These are phyloP conservation scores for Oreochromis aureus DNA, from an alignment of 2,113 vertebrate species.

Conservation along the genomic window DNA sequence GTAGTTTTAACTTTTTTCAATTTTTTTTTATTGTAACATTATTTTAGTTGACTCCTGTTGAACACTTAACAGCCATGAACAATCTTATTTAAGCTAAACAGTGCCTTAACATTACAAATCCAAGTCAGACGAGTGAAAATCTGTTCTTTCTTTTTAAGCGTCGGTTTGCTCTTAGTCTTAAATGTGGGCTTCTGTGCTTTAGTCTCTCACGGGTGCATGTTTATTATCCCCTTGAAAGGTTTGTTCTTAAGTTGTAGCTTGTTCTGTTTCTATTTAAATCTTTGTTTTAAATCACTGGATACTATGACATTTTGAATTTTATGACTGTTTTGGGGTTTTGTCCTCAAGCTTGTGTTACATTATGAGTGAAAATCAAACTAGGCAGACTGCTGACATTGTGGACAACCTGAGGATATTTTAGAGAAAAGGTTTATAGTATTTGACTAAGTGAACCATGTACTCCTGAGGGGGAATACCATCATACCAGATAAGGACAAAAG, in stretches of 20 bases:
- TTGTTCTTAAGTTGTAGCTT: conserved; percentile 27
- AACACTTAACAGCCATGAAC: conserved; percentile 63
- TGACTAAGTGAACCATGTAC: not conserved
- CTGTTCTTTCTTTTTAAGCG: not conserved
- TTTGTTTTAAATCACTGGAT: conserved; percentile 16
- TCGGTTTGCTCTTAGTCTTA: conserved; percentile 8
- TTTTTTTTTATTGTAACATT: conserved; percentile 11
- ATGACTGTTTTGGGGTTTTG: not conserved
- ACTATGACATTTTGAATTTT: conserved; percentile 23
- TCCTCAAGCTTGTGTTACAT: conserved; percentile 2
- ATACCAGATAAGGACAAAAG: not conserved
- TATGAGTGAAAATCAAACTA: not conserved
- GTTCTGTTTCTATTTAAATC: conserved; percentile 57
- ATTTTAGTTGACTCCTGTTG: conserved; percentile 32
- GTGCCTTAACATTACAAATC: conserved; percentile 61
- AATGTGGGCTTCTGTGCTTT: conserved; percentile 4
- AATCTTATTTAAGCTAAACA: conserved; percentile 59
- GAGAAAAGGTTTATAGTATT: not conserved
- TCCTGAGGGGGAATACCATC: not conserved
- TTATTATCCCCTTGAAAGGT: conserved; percentile 30
- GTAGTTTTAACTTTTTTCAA: not conserved
- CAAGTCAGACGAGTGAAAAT: conserved; percentile 53
- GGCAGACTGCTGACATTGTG: not conserved
- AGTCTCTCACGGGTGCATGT: conserved; percentile 46
- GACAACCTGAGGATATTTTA: not conserved